Conservation (phyloP, 2,113 vertebrate species). For the Poicephalus meyeri region DNA sequence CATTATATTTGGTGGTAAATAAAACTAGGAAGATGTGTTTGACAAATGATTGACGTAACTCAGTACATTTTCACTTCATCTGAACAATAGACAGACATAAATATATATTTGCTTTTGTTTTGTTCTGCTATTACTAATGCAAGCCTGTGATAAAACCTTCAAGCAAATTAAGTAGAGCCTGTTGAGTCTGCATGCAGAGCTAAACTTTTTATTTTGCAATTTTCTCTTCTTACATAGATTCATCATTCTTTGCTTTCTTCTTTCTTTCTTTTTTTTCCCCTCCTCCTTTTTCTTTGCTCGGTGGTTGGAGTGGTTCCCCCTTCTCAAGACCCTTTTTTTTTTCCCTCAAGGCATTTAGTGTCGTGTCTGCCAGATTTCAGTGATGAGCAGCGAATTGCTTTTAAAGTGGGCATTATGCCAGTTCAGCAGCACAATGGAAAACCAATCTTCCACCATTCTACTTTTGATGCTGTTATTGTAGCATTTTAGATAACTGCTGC, state of each 20-base stretch:
- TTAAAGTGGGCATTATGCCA: conserved; percentile 96
- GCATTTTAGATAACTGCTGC: conserved; percentile 94
- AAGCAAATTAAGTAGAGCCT: conserved; percentile 79
- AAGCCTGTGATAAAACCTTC: conserved; percentile 75
- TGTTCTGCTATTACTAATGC: conserved; percentile 77
- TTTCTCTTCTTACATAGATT: conserved; percentile 78
- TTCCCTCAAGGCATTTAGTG: conserved; percentile 87
- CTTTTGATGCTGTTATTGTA: conserved; percentile 92
- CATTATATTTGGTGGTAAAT: conserved; percentile 84
- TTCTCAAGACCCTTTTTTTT: conserved; percentile 76
- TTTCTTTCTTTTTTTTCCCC: background rate
- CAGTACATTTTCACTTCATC: conserved; percentile 78
- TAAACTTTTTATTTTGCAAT: conserved; percentile 81
- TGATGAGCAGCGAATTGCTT: conserved; percentile 95
- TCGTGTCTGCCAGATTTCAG: conserved; percentile 94
- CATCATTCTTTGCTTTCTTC: conserved; percentile 68
- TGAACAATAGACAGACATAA: conserved; percentile 81
- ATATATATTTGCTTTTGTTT: conserved; percentile 86
- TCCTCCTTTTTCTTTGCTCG: conserved; percentile 54
- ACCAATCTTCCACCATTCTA: conserved; percentile 93
- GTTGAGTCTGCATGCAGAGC: conserved; percentile 73
- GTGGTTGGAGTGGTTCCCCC: conserved; percentile 81
- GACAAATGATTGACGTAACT: conserved; percentile 82
- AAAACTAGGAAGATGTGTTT: conserved; percentile 80
- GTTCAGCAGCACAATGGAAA: conserved; percentile 93